These are phyloP conservation scores for Zaprionus tsacasi DNA, from an alignment of 1,140 invertebrate species.

Conservation along the genomic window DNA sequence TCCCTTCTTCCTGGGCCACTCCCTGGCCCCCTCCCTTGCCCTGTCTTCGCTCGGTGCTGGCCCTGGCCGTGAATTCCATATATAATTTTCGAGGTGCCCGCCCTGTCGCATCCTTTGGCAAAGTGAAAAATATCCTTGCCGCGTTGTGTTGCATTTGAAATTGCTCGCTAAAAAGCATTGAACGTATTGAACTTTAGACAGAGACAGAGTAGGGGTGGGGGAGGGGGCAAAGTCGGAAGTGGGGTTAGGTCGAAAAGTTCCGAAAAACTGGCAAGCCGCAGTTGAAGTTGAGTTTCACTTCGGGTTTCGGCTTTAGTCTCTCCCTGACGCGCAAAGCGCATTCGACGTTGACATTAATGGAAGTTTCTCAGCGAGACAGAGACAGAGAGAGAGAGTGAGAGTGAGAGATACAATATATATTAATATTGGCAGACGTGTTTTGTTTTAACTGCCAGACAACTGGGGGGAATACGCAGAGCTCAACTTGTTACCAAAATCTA, in stretches of 20 bases:
- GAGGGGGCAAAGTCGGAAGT: background rate
- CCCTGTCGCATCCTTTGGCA: conserved; percentile 22
- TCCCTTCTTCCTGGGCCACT: background rate
- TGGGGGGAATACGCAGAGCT: background rate
- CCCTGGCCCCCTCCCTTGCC: conserved; percentile 53
- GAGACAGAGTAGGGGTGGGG: background rate
- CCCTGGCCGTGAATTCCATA: conserved; percentile 78
- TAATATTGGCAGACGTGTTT: conserved; percentile 52
- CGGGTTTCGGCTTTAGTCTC: background rate
- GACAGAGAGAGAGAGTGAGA: no score
- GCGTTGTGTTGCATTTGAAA: conserved; percentile 67
- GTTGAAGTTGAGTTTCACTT: conserved; percentile 12
- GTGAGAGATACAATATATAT: conserved; percentile 33
- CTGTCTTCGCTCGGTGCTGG: conserved; percentile 59
- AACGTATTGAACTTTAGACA: conserved; percentile 45
- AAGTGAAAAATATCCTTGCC: conserved; percentile 77
- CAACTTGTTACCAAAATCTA: background rate
- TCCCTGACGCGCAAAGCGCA: conserved; percentile 18
- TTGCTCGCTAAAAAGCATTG: conserved; percentile 45
- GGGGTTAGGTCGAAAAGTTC: conserved; percentile 20
- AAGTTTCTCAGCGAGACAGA: conserved; percentile 3
- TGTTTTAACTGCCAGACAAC: no score
- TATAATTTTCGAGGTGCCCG: conserved; percentile 55
- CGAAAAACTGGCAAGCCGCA: conserved; percentile 43
- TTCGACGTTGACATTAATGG: conserved; percentile 55